Evolutionary conservation across 2,888 invertebrate genomes (phyloP).

Genomic region (Melipona beecheii): DNA sequence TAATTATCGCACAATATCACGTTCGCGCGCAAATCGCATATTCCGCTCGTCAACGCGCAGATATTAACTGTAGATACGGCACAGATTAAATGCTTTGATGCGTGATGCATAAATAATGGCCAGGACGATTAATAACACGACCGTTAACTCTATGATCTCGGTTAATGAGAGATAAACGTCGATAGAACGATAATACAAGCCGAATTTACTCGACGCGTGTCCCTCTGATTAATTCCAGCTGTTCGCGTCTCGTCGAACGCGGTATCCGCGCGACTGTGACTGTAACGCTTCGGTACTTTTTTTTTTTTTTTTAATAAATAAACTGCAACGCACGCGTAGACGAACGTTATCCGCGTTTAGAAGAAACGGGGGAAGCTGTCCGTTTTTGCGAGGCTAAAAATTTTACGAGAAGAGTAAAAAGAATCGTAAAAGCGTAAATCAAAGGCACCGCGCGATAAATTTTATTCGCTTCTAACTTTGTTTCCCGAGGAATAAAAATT

Average conservation of each 20-base stretch:
- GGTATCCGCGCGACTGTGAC: background rate
- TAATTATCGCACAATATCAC: slow-evolving; percentile 18
- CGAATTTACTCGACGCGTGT: slow-evolving; percentile 20
- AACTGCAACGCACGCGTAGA: background rate
- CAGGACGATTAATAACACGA: slow-evolving; percentile 57
- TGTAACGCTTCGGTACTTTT: background rate
- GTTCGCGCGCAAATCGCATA: slow-evolving; percentile 35
- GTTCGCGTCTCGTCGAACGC: slow-evolving; percentile 13
- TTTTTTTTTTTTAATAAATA: background rate
- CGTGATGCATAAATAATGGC: slow-evolving; percentile 64
- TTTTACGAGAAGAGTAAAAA: background rate
- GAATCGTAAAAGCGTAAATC: background rate
- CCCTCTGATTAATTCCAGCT: background rate
- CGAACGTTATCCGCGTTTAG: background rate
- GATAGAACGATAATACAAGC: slow-evolving; percentile 51
- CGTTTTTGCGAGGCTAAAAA: no score
- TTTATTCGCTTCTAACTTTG: no score
- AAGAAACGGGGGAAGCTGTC: background rate
- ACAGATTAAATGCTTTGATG: slow-evolving; percentile 53
- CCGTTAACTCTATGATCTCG: slow-evolving; percentile 61
- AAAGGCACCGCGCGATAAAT: background rate
- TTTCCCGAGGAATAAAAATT: background rate
- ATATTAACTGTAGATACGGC: slow-evolving; percentile 40
- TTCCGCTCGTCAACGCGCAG: slow-evolving; percentile 16
- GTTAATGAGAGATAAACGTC: slow-evolving; percentile 69